phyloP scores from a whole-genome alignment of 2,113 vertebrate species.

The Chloropsis hardwickii region DNA sequence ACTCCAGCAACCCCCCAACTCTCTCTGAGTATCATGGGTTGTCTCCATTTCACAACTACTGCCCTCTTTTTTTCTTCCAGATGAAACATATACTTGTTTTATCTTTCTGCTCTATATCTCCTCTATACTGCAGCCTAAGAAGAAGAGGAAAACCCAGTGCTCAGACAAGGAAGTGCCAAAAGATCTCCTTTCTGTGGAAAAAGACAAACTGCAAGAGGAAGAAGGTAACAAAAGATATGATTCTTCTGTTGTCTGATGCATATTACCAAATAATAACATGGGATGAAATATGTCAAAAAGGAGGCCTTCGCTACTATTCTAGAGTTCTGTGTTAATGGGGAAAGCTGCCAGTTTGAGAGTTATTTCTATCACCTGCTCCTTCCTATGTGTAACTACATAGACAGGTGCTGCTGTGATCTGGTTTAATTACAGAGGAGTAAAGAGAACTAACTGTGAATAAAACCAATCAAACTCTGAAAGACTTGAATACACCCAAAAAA shows the following conservation, averaged over 20 bases:
- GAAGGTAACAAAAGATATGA: conserved; percentile 22
- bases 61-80: background rate
- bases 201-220: conserved; percentile 40
- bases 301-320: background rate
- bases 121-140: conserved; percentile 11
- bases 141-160: conserved; percentile 32
- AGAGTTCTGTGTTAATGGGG: background rate
- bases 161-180: background rate
- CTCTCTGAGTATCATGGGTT: background rate
- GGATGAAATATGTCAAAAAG: background rate
- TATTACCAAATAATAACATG: background rate
- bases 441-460: background rate
- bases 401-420: background rate
- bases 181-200: conserved; percentile 5
- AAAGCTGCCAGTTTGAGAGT: background rate
- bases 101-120: background rate
- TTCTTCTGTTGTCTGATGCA: background rate
- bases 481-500: background rate
- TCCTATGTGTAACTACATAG: fast-evolving
- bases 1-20: background rate
- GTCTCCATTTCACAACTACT: background rate
- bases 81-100: background rate
- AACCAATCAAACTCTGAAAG: fast-evolving
- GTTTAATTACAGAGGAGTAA: background rate
- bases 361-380: background rate